A percentile compares a stretch with the other conserved stretches of the same genome.
Evolutionary conservation across 1,140 invertebrate genomes (phyloP).

Genomic region (Microplitis demolitor): DNA sequence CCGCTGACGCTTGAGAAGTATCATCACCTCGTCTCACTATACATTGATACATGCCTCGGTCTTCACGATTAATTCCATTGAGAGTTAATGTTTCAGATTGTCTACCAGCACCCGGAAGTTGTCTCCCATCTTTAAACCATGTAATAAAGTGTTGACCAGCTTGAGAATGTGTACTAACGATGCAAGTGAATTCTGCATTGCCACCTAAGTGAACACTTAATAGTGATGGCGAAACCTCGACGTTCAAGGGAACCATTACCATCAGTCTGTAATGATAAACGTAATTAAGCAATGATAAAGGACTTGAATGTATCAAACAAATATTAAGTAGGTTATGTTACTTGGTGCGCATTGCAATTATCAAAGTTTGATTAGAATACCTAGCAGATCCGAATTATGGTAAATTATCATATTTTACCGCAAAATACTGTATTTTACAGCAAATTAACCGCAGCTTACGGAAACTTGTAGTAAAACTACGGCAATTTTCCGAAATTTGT

Average conservation of each 20-base stretch:
- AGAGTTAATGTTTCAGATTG: constrained; percentile 70
- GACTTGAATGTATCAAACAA: neutral
- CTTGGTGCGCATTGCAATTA: neutral
- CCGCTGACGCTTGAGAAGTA: constrained; percentile 78
- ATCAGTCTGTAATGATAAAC: constrained; percentile 58
- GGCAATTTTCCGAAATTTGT: too few relatives aligned
- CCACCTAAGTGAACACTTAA: constrained; percentile 79
- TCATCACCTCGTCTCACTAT: constrained; percentile 77
- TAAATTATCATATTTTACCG: too few relatives aligned
- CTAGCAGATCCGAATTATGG: too few relatives aligned
- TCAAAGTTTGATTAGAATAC: neutral
- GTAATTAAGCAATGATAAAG: constrained; percentile 1
- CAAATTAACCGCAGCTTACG: too few relatives aligned
- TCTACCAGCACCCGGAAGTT: constrained; percentile 69
- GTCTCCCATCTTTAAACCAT: constrained; percentile 80
- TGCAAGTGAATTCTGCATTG: constrained; percentile 76
- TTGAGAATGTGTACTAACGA: constrained; percentile 57
- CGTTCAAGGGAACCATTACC: constrained; percentile 72
- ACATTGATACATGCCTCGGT: constrained; percentile 87
- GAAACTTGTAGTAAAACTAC: too few relatives aligned
- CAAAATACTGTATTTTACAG: too few relatives aligned
- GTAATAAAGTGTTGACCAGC: constrained; percentile 65
- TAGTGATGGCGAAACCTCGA: constrained; percentile 71
- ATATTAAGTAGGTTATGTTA: too few relatives aligned
- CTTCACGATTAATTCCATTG: constrained; percentile 73